Evolutionary conservation across 2,888 invertebrate genomes (phyloP).

Genomic region (Limnephilus auricula): DNA sequence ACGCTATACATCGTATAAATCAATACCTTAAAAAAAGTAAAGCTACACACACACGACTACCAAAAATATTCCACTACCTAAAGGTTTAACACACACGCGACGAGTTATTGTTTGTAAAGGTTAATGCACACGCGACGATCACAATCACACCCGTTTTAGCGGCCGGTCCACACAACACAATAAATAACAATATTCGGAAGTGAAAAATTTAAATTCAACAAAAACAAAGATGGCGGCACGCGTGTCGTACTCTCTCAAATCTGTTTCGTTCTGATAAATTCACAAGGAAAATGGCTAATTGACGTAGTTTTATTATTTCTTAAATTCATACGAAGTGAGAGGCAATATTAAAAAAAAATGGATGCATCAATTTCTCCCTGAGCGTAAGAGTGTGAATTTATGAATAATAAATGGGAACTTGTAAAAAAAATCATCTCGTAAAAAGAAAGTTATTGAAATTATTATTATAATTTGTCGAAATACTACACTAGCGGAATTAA

Average conservation of each 20-base stretch:
- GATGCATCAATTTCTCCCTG: not conserved
- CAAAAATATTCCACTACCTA: not conserved
- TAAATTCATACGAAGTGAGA: not conserved
- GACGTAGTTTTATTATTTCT: not conserved
- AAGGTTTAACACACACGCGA: not conserved
- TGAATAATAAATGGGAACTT: not conserved
- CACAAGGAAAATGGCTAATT: not conserved
- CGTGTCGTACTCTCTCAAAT: not conserved
- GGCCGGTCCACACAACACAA: constrained; percentile 8
- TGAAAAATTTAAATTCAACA: not conserved
- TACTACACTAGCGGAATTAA: not conserved
- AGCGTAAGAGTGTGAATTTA: not conserved
- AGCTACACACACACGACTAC: not conserved
- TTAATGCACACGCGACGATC: constrained; percentile 22
- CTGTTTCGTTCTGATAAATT: constrained; percentile 15
- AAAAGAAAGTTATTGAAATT: not conserved
- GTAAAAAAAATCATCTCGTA: not conserved
- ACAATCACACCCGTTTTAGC: not conserved
- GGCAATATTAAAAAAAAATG: not conserved
- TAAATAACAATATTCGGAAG: not conserved
- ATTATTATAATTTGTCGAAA: not conserved
- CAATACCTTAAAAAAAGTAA: not conserved
- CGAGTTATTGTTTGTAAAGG: not conserved
- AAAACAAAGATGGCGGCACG: not conserved
- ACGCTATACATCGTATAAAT: not conserved